These are phyloP conservation scores for Chaetura pelagica DNA, from an alignment of 2,113 vertebrate genomes.

Conservation along the genomic window DNA sequence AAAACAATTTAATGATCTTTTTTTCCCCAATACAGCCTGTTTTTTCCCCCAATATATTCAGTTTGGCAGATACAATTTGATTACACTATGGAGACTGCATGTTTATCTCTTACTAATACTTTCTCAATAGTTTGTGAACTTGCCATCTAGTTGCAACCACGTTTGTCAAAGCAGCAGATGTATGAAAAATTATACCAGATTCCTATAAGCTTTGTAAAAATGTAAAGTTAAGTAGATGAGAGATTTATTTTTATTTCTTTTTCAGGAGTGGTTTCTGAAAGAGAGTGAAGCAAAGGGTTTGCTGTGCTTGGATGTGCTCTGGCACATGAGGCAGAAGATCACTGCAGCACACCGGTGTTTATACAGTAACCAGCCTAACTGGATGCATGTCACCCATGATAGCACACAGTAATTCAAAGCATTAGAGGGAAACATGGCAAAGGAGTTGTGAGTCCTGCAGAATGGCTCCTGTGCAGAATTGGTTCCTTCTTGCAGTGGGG, in stretches of 20 bases:
- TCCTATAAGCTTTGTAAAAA: not conserved
- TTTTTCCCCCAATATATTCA: not conserved
- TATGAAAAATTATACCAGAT: not conserved
- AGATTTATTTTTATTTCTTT: not conserved
- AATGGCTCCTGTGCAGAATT: too few species aligned
- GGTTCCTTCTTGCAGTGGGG: too few species aligned
- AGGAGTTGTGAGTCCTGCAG: not conserved
- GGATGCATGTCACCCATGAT: not conserved
- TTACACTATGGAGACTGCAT: not conserved
- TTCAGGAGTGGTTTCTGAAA: not conserved
- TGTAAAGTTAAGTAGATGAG: not conserved
- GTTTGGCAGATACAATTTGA: not conserved
- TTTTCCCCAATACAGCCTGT: not conserved
- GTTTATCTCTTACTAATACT: not conserved
- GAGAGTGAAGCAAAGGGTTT: not conserved
- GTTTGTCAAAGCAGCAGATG: not conserved
- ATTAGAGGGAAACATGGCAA: not conserved
- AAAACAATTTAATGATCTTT: not conserved
- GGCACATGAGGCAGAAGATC: not conserved
- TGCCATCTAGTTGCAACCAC: not conserved
- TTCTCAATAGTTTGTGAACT: not conserved
- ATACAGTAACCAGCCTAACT: not conserved
- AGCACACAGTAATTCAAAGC: not conserved
- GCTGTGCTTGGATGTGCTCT: not conserved
- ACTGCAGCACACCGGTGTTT: fast-evolving